Conservation (phyloP, 92 coral and sea anemone species). For the Palythoa grandis region DNA sequence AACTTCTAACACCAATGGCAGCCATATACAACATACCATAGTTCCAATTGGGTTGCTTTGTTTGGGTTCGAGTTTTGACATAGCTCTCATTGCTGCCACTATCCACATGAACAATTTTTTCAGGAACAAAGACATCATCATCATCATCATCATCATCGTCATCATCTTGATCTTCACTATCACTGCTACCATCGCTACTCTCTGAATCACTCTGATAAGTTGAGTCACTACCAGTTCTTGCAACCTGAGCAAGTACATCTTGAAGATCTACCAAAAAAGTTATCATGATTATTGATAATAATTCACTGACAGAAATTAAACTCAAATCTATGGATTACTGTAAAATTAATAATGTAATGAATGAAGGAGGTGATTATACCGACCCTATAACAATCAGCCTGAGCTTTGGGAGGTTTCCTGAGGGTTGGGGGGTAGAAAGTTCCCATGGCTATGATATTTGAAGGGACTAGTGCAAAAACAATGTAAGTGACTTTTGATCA, state of each 20-base stretch:
- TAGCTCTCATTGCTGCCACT: constrained; percentile 11
- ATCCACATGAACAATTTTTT: constrained; percentile 22
- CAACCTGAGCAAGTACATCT: constrained; percentile 68
- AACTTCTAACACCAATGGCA: too few relatives aligned
- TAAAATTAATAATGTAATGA: too few relatives aligned
- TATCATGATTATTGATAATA: neutral
- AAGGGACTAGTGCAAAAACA: too few relatives aligned
- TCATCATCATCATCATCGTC: constrained; percentile 4
- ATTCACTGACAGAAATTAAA: neutral
- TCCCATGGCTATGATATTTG: too few relatives aligned
- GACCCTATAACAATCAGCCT: too few relatives aligned
- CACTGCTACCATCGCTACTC: constrained; percentile 41
- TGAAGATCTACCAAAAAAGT: constrained; percentile 41
- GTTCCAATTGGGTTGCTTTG: neutral
- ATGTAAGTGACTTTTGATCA: too few relatives aligned
- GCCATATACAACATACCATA: constrained; percentile 18
- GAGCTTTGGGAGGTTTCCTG: too few relatives aligned
- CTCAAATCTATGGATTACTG: too few relatives aligned
- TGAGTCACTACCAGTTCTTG: constrained; percentile 38
- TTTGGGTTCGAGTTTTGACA: neutral
- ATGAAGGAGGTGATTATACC: too few relatives aligned
- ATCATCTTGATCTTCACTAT: constrained; percentile 50
- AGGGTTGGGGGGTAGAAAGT: too few relatives aligned
- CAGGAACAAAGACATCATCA: constrained; percentile 24
- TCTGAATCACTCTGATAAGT: constrained; percentile 29